Conservation (phyloP, 1,140 invertebrate genomes). For the Macrobrachium rosenbergii region DNA sequence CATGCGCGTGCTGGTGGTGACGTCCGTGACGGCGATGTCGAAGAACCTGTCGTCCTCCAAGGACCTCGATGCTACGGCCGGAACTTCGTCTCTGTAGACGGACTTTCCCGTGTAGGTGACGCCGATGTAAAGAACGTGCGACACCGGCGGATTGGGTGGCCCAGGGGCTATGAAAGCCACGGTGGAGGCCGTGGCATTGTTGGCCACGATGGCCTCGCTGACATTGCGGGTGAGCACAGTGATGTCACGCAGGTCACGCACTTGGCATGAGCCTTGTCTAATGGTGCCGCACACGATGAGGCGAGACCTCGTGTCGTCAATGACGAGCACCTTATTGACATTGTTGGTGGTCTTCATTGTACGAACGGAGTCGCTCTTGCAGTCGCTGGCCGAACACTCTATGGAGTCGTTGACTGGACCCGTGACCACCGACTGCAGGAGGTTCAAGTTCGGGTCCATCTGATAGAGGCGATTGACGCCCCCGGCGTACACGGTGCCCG, state of each 20-base stretch:
- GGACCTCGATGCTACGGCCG: conserved; percentile 93
- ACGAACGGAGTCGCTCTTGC: conserved; percentile 66
- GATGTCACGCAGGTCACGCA: conserved; percentile 90
- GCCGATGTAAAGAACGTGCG: conserved; percentile 93
- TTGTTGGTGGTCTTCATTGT: conserved; percentile 89
- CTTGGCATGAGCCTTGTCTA: conserved; percentile 90
- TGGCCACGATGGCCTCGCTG: conserved; percentile 92
- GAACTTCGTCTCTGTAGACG: conserved; percentile 93
- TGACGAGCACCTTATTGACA: conserved; percentile 95
- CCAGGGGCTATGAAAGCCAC: conserved; percentile 97
- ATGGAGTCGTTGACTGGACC: conserved; percentile 92
- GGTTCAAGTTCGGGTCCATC: conserved; percentile 86
- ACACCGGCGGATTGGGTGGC: conserved; percentile 84
- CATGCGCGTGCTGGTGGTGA: conserved; percentile 92
- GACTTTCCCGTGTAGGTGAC: conserved; percentile 94
- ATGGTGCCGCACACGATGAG: conserved; percentile 95
- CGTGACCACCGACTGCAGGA: conserved; percentile 83
- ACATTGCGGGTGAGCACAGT: conserved; percentile 82
- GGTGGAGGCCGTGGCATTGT: conserved; percentile 93
- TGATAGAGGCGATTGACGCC: conserved; percentile 95
- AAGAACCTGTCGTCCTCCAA: conserved; percentile 90
- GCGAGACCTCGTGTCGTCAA: conserved; percentile 89
- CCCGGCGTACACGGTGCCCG: conserved; percentile 91
- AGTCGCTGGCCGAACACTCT: conserved; percentile 84
- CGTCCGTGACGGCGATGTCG: conserved; percentile 89